Evolutionary conservation across 2,113 vertebrate species (phyloP), one percentile per base, ranked within the genome.

Genomic region (Leptobrachium ailaonicum): DNA sequence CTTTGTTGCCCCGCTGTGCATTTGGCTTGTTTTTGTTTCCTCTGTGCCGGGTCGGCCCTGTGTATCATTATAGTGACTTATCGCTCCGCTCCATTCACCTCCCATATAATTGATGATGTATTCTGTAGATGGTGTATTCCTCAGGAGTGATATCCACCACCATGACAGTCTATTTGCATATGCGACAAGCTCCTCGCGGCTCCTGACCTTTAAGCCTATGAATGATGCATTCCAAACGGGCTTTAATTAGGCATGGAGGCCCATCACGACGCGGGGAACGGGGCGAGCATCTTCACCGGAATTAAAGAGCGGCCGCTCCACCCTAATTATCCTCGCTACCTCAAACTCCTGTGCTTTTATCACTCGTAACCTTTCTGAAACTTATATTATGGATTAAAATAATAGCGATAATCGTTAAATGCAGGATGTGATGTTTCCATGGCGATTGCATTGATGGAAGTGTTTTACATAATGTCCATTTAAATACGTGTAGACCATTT

Each of bases 131-230:
- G 58, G 67, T 43, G 69, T 63, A 43, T 72, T 58, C 76, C 77
- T 64, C 41, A 41, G 62, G 50, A 70, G 62, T 12, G 62, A 72
- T 72, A 79, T 79, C 72, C 77, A 79, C 62, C 53, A 41, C 54
- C n/a, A 42, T 78, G 76, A 78, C 76, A 78, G 76, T 71, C 9
- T 78, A 78, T 78, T 70, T 78, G 76, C 76, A 78, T 78, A 63
- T 63, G 76, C 54, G 41, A 78, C 58, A 72, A 62, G 68, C 77
- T 79, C 60, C 60, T 79, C 71, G 68, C 77, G 56, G 62, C 69
- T 79, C 62, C 44, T 79, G 77, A 71, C 77, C 77, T 79, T 79
- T 79, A 79, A 79, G 69, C 43, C 69, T 20, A 62, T 64, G 60
- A 79, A 79, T 71, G 67, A 79, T 79, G 32, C 77, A 71, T 79